Evolutionary conservation across 2,797 vertebrate species (phyloP).

Genomic region (Distichodus sexfasciatus): DNA sequence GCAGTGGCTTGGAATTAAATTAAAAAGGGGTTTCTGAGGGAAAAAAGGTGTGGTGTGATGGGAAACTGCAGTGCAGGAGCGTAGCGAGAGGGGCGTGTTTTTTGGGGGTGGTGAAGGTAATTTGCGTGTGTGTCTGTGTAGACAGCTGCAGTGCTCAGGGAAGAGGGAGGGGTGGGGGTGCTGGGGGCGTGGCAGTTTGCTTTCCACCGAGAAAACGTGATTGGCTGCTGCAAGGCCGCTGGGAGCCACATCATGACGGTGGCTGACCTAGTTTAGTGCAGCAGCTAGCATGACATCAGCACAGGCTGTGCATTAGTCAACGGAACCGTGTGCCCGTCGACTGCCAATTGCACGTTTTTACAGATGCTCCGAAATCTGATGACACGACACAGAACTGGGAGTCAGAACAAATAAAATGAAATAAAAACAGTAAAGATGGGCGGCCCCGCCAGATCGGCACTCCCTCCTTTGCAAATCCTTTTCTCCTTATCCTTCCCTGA

Average conservation of each 20-base stretch:
- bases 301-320: conserved; percentile 10
- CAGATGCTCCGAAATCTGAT: neutral
- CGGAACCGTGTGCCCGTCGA: too few species aligned
- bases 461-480: too few species aligned
- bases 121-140: conserved; percentile 30
- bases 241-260: conserved; percentile 64
- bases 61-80: neutral
- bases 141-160: conserved; percentile 54
- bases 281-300: conserved; percentile 60
- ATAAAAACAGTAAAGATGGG: too few species aligned
- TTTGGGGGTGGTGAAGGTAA: conserved; percentile 17
- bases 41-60: neutral
- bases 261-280: conserved; percentile 70
- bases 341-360: too few species aligned
- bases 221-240: conserved; percentile 54
- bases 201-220: conserved; percentile 41
- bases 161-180: too few species aligned
- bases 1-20: neutral
- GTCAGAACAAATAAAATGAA: too few species aligned
- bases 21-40: neutral
- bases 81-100: neutral
- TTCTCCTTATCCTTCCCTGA: neutral
- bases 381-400: neutral
- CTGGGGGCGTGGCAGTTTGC: conserved; percentile 31
- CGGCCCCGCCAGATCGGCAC: too few species aligned